These are phyloP conservation scores for Drosophila pullipes DNA, from an alignment of 2,888 invertebrate species.

Conservation along the genomic window DNA sequence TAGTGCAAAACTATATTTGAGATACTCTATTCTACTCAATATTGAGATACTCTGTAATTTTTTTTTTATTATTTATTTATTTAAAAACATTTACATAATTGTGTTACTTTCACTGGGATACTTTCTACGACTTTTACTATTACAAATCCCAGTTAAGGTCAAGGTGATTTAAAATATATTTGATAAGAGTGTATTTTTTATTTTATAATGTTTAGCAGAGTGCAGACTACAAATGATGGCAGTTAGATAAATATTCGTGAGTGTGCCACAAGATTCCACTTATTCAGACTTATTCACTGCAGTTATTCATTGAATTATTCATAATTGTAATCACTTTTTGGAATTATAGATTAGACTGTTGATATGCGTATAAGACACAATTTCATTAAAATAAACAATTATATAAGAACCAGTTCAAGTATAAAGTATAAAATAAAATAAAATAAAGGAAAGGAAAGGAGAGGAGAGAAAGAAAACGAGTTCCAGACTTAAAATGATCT, in stretches of 20 bases:
- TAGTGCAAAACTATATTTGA: not conserved
- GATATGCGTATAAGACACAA: not conserved
- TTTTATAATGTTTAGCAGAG: not conserved
- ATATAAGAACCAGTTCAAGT: not conserved
- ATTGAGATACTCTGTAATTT: not conserved
- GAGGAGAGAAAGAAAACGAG: not conserved
- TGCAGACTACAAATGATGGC: not conserved
- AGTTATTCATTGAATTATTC: constrained; percentile 1
- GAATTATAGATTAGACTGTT: not conserved
- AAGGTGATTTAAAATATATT: not conserved
- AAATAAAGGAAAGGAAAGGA: not conserved
- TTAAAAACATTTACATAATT: not conserved
- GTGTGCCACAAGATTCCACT: not conserved
- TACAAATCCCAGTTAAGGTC: not conserved
- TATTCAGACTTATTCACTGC: not conserved
- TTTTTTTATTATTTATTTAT: not conserved
- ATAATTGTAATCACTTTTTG: not conserved
- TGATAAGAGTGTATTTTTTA: too few relatives aligned
- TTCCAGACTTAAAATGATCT: not conserved
- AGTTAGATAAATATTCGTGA: not conserved
- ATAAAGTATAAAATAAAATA: not conserved
- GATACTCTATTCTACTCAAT: too few relatives aligned
- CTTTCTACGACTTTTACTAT: not conserved
- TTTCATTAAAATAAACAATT: not conserved
- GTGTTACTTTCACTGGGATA: not conserved